These are phyloP conservation scores for Apamea epomidion DNA, from an alignment of 2,888 invertebrate genomes.

Conservation along the genomic window DNA sequence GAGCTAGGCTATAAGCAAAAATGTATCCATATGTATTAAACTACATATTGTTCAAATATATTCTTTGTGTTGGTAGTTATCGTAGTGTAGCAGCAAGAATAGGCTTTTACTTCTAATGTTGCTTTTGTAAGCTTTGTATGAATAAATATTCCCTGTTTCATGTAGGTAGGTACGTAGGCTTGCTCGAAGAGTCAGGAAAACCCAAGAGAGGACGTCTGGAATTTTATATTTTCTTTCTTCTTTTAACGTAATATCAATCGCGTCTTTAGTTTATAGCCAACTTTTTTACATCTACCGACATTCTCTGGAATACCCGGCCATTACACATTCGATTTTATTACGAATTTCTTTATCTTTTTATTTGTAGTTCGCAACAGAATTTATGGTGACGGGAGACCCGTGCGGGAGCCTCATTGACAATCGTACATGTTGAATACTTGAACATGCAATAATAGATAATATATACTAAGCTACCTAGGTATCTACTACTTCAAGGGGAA, in stretches of 20 bases:
- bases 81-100: not conserved
- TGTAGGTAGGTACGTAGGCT: not conserved
- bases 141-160: not conserved
- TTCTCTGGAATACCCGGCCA: slow-evolving; percentile 25
- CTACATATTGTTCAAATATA: not conserved
- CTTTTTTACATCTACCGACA: not conserved
- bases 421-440: not conserved
- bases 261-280: slow-evolving; percentile 26
- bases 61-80: not conserved
- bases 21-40: not conserved
- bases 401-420: not conserved
- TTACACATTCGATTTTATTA: slow-evolving; percentile 18
- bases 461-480: not conserved
- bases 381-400: slow-evolving; percentile 4
- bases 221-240: slow-evolving; percentile 7
- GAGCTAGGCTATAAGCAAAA: not conserved
- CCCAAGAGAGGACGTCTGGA: not conserved
- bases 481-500: not conserved
- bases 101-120: not conserved
- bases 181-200: slow-evolving; percentile 1
- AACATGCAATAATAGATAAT: not conserved
- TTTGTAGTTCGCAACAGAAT: slow-evolving; percentile 8
- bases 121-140: not conserved
- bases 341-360: slow-evolving; percentile 33
- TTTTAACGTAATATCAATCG: not conserved